Base-by-base conservation (phyloP, 2,888 invertebrate genomes). In the Hoplodrina ambigua region DNA sequence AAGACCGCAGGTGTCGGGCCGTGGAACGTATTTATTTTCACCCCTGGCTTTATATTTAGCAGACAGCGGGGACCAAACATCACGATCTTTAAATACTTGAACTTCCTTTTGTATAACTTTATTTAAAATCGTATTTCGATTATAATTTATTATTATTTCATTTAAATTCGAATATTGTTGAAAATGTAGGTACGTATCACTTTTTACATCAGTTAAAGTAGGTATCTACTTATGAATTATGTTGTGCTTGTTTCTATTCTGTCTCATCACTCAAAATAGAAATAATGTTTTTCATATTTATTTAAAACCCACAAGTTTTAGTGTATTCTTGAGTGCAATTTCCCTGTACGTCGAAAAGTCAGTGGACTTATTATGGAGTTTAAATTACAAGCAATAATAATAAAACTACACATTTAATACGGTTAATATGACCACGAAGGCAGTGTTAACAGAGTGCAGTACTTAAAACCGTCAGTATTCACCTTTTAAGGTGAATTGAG, bases 391-490 rank as follows among this genome's bases (percentile, higher is more conserved):
- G 75, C 64, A 65, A 83, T 85, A 78, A 84, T 75, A 79, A 85
- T 85, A 81, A 83, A 83, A 83, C 59, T 80, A 74, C 58, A 78
- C 80, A 78, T 83, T 84, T 84, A 82, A 82, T 73, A 83, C 75
- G 19, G 70, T 74, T 77, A 77, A 72, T 59, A 76, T 55, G 52
- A 49, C 50, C 53, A 56, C 49, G 17, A 71, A 63, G 10, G 25
- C 59, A 54, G 56, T 52, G 50, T 53, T 65, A 63, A 62, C 62
- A 58, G 53, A 76, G 25, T 54, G 53, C 59, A 52, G 56, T 57
- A 63, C 37, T 69, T 46, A 53, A 64, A 57, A 52, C 44, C 3
- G 50, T 20, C 63, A 30, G 53, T 19, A 46, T 60, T 69, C 6
- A 50, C 37, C 60, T 54, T 75, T 54, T 75, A 64, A 69, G 62